These are phyloP conservation scores for Leuciscus idus DNA, from an alignment of 2,113 vertebrate genomes.

Conservation along the genomic window DNA sequence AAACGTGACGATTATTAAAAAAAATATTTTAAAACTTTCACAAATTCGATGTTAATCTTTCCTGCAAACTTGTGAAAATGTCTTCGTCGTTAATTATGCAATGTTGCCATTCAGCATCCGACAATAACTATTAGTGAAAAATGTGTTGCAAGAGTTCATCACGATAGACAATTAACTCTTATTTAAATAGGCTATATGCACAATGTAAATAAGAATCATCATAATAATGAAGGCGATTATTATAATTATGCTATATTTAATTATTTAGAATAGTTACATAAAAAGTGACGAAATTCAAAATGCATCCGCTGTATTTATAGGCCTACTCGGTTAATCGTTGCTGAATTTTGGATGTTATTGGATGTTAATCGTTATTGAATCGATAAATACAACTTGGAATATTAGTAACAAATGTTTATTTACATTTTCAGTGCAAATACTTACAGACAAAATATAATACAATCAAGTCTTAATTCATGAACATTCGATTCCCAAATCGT, in stretches of 20 bases:
- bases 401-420: slow-evolving; percentile 93
- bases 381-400: slow-evolving; percentile 54
- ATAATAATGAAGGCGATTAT: neutral
- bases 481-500: slow-evolving; percentile 56
- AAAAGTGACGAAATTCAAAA: neutral
- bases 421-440: slow-evolving; percentile 91
- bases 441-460: slow-evolving; percentile 77
- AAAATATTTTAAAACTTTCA: neutral
- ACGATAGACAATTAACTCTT: neutral
- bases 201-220: neutral
- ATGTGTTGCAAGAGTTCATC: neutral
- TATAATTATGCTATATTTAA: neutral
- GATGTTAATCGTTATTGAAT: too few species aligned
- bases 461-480: slow-evolving; percentile 54
- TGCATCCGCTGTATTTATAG: neutral
- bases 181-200: too few species aligned
- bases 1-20: slow-evolving; percentile 50
- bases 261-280: neutral
- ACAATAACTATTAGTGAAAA: neutral
- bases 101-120: neutral
- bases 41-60: neutral
- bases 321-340: too few species aligned
- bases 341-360: too few species aligned
- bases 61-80: neutral
- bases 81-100: neutral